Evolutionary conservation across 2,113 vertebrate species (phyloP).

Genomic region (Craseonycteris thonglongyai): DNA sequence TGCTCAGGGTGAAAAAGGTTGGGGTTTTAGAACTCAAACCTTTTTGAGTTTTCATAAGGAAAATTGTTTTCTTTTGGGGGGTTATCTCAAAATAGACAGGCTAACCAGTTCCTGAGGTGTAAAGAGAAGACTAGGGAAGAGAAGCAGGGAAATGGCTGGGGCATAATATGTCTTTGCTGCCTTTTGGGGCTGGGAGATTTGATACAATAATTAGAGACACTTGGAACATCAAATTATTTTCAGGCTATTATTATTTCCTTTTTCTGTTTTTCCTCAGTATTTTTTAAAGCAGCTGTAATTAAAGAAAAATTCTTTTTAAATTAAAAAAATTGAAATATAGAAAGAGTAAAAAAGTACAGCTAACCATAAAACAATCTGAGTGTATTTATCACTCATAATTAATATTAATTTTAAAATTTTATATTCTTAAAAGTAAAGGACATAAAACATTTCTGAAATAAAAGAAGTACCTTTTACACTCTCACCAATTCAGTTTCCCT

Average conservation of each 20-base stretch:
- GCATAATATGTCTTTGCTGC: not conserved
- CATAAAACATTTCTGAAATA: not conserved
- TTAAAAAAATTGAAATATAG: not conserved
- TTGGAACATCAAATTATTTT: not conserved
- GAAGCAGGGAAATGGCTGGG: not conserved
- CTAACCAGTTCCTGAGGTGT: not conserved
- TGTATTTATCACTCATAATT: not conserved
- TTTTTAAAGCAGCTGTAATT: slow-evolving; percentile 11
- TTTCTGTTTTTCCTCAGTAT: not conserved
- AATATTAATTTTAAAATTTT: not conserved
- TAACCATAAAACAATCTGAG: not conserved
- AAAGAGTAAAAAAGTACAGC: not conserved
- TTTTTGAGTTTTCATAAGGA: slow-evolving; percentile 22
- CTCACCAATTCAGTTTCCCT: not conserved
- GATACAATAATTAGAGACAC: not conserved
- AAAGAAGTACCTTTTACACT: not conserved
- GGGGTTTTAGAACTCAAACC: not conserved
- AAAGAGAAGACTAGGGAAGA: not conserved
- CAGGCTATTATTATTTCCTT: not conserved
- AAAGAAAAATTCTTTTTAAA: not conserved
- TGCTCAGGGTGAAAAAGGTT: not conserved
- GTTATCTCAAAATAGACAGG: not conserved
- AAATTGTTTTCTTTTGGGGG: not conserved
- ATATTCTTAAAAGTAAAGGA: not conserved
- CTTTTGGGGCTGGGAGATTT: not conserved